Evolutionary conservation across 2,113 vertebrate species (phyloP).

Genomic region (Halcyon senegalensis): DNA sequence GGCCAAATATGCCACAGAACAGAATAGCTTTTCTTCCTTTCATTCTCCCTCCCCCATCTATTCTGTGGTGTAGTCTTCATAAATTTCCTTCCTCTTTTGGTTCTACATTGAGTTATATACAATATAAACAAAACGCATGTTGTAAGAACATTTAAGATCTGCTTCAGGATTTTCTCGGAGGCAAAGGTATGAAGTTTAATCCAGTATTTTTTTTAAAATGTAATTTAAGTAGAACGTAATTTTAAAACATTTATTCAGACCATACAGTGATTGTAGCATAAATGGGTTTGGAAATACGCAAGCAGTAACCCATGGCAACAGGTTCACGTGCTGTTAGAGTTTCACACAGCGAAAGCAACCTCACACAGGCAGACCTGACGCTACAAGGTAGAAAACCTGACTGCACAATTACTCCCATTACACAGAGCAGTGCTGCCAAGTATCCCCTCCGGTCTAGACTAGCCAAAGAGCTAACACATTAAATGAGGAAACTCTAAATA

Average conservation of each 20-base stretch:
- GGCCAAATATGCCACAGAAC: not conserved
- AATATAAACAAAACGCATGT: not conserved
- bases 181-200: not conserved
- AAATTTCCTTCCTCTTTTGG: conserved; percentile 69
- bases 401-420: not conserved
- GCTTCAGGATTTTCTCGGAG: not conserved
- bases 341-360: not conserved
- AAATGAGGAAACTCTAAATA: not conserved
- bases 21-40: conserved; percentile 7
- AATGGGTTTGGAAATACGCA: not conserved
- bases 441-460: not conserved
- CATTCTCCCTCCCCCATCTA: conserved; percentile 45
- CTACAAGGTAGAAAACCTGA: not conserved
- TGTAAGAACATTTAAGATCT: not conserved
- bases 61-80: conserved; percentile 33
- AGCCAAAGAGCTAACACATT: not conserved
- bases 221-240: not conserved
- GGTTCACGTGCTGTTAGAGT: not conserved
- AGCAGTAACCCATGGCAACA: not conserved
- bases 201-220: not conserved
- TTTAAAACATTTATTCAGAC: not conserved
- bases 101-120: not conserved
- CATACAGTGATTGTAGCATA: not conserved
- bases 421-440: not conserved
- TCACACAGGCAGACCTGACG: not conserved